Conservation (phyloP, 2,888 invertebrate species). For the Dione juno region DNA sequence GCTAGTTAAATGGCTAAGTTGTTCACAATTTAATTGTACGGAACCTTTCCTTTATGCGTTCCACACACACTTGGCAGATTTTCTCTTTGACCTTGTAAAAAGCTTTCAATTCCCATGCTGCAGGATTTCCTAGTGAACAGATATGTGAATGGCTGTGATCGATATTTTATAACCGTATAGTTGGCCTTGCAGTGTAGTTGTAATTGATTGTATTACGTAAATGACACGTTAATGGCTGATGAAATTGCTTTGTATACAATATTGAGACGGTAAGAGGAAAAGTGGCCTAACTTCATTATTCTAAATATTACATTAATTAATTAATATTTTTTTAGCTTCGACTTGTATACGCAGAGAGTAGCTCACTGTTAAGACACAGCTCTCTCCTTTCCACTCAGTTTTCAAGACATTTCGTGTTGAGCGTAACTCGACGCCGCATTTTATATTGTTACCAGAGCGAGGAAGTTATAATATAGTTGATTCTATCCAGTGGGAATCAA, state of each 20-base stretch:
- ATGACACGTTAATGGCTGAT: slow-evolving; percentile 15
- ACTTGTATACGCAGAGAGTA: not conserved
- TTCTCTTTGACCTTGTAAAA: slow-evolving; percentile 35
- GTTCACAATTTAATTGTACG: not conserved
- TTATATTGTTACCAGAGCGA: not conserved
- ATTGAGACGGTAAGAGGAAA: not conserved
- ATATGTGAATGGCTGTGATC: slow-evolving; percentile 44
- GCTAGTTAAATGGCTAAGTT: not conserved
- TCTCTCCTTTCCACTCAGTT: not conserved
- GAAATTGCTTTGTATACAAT: slow-evolving; percentile 14
- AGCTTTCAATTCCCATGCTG: slow-evolving; percentile 36
- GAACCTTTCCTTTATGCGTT: not conserved
- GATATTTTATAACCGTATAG: slow-evolving; percentile 42
- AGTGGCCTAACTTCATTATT: not conserved
- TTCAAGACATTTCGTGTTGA: not conserved
- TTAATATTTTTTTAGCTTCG: not conserved
- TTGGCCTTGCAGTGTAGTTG: slow-evolving; percentile 34
- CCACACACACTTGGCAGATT: slow-evolving; percentile 3
- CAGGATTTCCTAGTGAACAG: slow-evolving; percentile 48
- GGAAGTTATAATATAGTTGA: not conserved
- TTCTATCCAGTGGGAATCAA: not conserved
- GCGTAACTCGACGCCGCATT: not conserved
- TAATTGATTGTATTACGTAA: slow-evolving; percentile 18
- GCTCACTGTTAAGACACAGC: not conserved
- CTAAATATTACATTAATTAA: not conserved